These are phyloP conservation scores for Empidonax alnorum DNA, from an alignment of 2,113 vertebrate genomes.

Conservation along the genomic window DNA sequence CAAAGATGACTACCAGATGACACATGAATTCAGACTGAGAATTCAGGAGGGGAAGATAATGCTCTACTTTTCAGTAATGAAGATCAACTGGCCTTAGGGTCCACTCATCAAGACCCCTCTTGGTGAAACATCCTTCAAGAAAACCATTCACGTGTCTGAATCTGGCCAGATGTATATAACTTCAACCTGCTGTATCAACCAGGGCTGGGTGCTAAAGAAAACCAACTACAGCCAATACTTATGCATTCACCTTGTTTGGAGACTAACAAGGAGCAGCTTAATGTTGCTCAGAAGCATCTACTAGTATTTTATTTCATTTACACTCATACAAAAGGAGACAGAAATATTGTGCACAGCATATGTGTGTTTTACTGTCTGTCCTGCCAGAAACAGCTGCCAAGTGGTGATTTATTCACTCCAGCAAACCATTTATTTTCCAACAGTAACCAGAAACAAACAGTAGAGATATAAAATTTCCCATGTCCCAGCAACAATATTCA, in stretches of 20 bases:
- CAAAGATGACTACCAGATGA: background rate
- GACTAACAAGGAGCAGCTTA: background rate
- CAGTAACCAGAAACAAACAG: slow-evolving; percentile 38
- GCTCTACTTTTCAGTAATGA: background rate
- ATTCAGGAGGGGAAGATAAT: background rate
- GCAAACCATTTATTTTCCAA: slow-evolving; percentile 48
- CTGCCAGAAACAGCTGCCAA: slow-evolving; percentile 60
- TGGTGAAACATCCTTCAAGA: background rate
- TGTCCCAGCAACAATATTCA: background rate
- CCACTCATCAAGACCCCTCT: background rate
- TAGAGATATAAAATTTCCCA: background rate
- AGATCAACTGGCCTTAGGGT: background rate
- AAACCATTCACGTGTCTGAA: background rate
- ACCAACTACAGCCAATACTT: background rate
- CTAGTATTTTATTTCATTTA: slow-evolving; percentile 10
- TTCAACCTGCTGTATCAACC: background rate
- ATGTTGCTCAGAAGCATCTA: background rate
- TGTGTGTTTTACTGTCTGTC: slow-evolving; percentile 44
- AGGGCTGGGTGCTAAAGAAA: background rate
- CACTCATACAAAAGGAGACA: background rate
- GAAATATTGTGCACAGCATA: slow-evolving; percentile 24
- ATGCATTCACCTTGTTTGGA: background rate
- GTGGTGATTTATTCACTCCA: slow-evolving; percentile 52
- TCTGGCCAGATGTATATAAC: background rate
- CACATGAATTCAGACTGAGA: background rate